Conservation (phyloP, 1,140 invertebrate genomes). For the Sitodiplosis mosellana region DNA sequence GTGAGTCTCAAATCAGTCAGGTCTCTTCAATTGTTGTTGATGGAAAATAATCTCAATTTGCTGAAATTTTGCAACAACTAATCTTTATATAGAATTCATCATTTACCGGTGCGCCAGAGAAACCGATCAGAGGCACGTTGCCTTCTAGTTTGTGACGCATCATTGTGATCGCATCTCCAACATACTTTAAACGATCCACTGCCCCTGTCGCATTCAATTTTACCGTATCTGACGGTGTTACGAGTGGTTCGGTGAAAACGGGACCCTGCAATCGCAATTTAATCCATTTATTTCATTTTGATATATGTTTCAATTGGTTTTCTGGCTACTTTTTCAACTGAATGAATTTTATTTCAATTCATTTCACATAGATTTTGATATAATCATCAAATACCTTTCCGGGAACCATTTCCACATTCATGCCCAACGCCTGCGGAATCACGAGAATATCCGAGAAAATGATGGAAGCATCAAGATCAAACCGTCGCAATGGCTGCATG, state of each 20-base stretch:
- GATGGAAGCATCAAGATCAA: slow-evolving; percentile 86
- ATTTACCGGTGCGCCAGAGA: slow-evolving; percentile 78
- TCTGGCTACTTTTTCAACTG: no score
- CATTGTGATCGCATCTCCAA: slow-evolving; percentile 83
- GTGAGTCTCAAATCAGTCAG: no score
- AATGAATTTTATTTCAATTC: no score
- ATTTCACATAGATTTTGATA: no score
- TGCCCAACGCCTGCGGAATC: slow-evolving; percentile 86
- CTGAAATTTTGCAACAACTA: no score
- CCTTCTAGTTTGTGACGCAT: slow-evolving; percentile 79
- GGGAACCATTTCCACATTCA: slow-evolving; percentile 81
- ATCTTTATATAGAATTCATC: no score
- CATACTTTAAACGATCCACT: slow-evolving; percentile 61
- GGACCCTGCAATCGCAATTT: no score
- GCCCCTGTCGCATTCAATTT: slow-evolving; percentile 53
- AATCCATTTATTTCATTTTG: no score
- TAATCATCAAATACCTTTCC: no score
- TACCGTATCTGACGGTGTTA: slow-evolving; percentile 44
- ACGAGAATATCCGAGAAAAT: slow-evolving; percentile 98
- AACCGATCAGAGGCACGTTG: slow-evolving; percentile 85
- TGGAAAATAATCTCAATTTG: no score
- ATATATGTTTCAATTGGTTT: no score
- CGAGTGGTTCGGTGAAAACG: slow-evolving; percentile 72
- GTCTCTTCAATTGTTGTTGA: no score
- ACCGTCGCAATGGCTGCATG: slow-evolving; percentile 75